These are phyloP conservation scores for Aradophagus sp. DNA, from an alignment of 1,140 invertebrate species.

Conservation along the genomic window DNA sequence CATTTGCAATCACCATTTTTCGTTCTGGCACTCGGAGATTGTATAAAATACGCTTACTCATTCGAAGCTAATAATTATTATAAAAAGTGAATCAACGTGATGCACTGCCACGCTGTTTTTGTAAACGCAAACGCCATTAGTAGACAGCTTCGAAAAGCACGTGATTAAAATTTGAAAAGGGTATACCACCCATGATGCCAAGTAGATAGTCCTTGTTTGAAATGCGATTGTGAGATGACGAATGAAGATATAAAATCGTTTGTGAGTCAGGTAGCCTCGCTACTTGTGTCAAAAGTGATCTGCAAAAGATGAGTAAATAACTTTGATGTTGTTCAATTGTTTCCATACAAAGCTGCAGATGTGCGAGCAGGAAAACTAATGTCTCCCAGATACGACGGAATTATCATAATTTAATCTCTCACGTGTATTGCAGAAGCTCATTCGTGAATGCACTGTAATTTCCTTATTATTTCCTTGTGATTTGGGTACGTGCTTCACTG, in stretches of 20 bases:
- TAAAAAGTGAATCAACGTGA: constrained; percentile 27
- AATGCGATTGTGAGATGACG: constrained; percentile 28
- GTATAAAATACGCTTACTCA: too few species aligned
- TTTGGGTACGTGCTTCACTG: too few species aligned
- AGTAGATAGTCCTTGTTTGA: constrained; percentile 7
- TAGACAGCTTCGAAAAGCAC: background rate
- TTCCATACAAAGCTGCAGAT: too few species aligned
- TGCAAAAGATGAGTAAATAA: constrained; percentile 5
- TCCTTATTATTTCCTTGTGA: too few species aligned
- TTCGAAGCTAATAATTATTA: too few species aligned
- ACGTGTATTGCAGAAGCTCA: too few species aligned
- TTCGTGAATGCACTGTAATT: too few species aligned
- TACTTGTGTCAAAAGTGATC: constrained; percentile 14
- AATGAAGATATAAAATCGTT: constrained; percentile 31
- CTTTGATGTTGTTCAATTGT: background rate
- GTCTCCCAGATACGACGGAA: too few species aligned
- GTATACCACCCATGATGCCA: constrained; percentile 18
- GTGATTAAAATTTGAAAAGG: constrained; percentile 30
- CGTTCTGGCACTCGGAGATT: too few species aligned
- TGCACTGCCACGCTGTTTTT: constrained; percentile 10
- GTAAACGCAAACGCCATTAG: constrained; percentile 6
- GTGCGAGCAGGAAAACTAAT: too few species aligned
- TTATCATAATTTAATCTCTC: too few species aligned
- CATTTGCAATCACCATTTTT: too few species aligned
- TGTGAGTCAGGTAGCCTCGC: constrained; percentile 6